phyloP scores from a whole-genome alignment of 2,888 invertebrate species.

The Rotaria sp. region DNA sequence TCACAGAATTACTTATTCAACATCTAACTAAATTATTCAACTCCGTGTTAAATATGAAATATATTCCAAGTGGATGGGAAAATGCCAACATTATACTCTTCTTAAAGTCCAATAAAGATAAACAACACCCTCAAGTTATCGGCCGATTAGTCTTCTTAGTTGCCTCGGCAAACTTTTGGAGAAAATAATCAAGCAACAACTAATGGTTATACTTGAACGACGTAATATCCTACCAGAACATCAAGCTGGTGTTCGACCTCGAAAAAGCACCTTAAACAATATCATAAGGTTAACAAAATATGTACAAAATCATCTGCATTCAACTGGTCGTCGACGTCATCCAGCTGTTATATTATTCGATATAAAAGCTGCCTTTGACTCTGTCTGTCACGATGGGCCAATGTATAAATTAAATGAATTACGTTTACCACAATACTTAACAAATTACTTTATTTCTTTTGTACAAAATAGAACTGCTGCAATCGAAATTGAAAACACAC shows the following conservation, averaged over 20 bases:
- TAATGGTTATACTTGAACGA: conserved; percentile 14
- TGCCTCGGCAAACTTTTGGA: conserved; percentile 13
- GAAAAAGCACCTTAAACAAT: conserved; percentile 13
- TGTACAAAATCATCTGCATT: conserved; percentile 14
- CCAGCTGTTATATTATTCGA: not conserved
- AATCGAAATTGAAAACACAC: too few species aligned
- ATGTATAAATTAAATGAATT: too few species aligned
- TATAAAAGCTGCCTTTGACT: too few species aligned
- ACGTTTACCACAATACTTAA: too few species aligned
- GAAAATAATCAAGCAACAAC: conserved; percentile 25
- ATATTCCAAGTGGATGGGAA: conserved; percentile 33
- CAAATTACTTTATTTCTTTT: conserved; percentile 14
- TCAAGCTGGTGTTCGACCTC: conserved; percentile 32
- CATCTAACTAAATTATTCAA: not conserved
- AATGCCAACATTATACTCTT: conserved; percentile 30
- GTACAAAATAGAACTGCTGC: not conserved
- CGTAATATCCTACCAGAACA: conserved; percentile 11
- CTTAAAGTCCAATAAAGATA: conserved; percentile 26
- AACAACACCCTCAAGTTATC: not conserved
- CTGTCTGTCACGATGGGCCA: too few species aligned
- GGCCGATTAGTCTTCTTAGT: conserved; percentile 28
- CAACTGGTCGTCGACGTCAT: conserved; percentile 30
- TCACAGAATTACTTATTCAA: too few species aligned
- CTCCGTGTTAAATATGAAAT: not conserved
- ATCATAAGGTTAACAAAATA: not conserved